phyloP scores from a whole-genome alignment of 1,140 invertebrate species.

The Orchestia grillus region DNA sequence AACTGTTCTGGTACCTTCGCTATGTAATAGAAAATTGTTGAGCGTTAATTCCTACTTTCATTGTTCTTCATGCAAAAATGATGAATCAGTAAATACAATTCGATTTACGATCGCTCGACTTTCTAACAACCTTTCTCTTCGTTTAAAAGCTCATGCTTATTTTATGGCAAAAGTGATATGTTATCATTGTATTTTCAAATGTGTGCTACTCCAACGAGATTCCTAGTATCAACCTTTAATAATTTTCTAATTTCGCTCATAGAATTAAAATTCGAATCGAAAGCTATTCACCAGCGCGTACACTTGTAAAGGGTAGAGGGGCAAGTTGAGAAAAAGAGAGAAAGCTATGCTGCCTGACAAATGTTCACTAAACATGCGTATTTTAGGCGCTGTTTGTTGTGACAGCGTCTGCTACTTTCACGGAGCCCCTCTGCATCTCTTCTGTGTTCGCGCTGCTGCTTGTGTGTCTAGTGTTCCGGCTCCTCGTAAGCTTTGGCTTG shows the following conservation, averaged over 20 bases:
- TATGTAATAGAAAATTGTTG: too few species aligned
- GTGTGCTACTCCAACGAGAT: background rate
- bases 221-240: background rate
- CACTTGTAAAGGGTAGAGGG: background rate
- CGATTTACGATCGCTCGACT: background rate
- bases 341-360: conserved; percentile 30
- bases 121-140: background rate
- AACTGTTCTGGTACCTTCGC: too few species aligned
- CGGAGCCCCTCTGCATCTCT: background rate
- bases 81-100: too few species aligned
- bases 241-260: background rate
- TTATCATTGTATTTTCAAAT: background rate
- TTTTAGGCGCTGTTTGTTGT: conserved; percentile 22
- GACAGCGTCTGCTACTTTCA: conserved; percentile 24
- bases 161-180: background rate
- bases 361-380: conserved; percentile 37
- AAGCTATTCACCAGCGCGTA: background rate
- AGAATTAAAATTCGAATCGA: background rate
- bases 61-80: too few species aligned
- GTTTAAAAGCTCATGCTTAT: background rate
- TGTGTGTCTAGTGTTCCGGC: background rate
- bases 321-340: background rate
- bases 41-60: too few species aligned
- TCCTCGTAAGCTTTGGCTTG: background rate
- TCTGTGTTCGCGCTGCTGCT: background rate